These are phyloP conservation scores for Sinonovacula constricta DNA, from an alignment of 1,140 invertebrate genomes.

Conservation along the genomic window DNA sequence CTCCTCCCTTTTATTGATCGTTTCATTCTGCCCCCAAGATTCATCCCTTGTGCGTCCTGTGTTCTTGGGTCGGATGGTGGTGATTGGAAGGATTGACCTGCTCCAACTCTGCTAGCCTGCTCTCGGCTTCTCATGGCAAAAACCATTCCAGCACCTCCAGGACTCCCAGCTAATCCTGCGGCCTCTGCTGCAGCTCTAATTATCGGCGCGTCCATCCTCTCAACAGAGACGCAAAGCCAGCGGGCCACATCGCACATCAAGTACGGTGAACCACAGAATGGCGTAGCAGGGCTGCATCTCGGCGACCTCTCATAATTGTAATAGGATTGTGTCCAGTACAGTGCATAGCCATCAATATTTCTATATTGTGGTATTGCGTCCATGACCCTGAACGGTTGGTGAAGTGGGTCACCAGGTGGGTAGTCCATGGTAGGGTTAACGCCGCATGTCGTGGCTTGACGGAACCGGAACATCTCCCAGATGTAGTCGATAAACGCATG, in stretches of 20 bases:
- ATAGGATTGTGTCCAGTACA: constrained; percentile 21
- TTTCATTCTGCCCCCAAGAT: too few species aligned
- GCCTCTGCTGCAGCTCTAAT: neutral
- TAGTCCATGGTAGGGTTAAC: constrained; percentile 24
- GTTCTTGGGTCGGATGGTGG: constrained; percentile 25
- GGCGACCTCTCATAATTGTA: constrained; percentile 22
- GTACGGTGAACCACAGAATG: constrained; percentile 14
- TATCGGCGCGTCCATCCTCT: neutral
- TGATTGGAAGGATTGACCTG: constrained; percentile 2
- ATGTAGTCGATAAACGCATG: constrained; percentile 76
- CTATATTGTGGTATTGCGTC: neutral
- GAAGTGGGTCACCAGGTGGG: neutral
- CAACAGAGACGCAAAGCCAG: constrained; percentile 11
- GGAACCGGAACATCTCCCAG: constrained; percentile 61
- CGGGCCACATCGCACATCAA: constrained; percentile 11
- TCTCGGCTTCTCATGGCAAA: neutral
- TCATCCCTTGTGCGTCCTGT: neutral
- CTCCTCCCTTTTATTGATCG: neutral
- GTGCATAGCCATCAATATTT: constrained; percentile 36
- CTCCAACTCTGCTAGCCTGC: neutral
- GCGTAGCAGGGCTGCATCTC: neutral
- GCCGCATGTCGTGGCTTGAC: neutral
- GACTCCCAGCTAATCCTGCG: neutral
- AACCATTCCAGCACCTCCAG: neutral
- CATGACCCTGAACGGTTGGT: constrained; percentile 5